Evolutionary conservation across 2,888 invertebrate genomes (phyloP).

Genomic region (Phania funesta): DNA sequence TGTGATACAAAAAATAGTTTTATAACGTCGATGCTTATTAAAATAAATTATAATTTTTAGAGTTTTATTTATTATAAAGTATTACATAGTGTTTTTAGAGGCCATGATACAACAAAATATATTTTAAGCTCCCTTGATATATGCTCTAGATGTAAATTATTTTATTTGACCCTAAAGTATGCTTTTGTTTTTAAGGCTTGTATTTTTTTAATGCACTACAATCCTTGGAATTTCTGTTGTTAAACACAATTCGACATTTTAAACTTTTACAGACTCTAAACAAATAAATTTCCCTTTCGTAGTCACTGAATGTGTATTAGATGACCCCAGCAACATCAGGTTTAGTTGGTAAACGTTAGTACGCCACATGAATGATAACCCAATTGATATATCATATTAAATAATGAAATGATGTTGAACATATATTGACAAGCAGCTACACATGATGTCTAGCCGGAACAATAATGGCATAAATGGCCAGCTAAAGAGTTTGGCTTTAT

Average conservation of each 20-base stretch:
- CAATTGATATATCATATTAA: conserved; percentile 23
- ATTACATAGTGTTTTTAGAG: too few species aligned
- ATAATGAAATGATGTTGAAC: conserved; percentile 56
- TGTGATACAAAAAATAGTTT: too few species aligned
- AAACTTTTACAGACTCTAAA: conserved; percentile 38
- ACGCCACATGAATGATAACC: neutral
- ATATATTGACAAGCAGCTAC: conserved; percentile 50
- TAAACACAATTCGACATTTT: conserved; percentile 9
- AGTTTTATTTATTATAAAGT: too few species aligned
- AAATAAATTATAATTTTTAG: too few species aligned
- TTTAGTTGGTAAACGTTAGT: conserved; percentile 1
- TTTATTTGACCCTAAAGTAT: conserved; percentile 27
- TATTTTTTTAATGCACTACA: neutral
- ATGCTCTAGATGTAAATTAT: conserved; percentile 24
- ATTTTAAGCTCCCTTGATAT: neutral
- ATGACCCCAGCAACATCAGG: conserved; percentile 32
- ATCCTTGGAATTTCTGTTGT: conserved; percentile 12
- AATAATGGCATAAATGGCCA: conserved; percentile 50
- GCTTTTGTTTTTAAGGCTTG: conserved; percentile 2
- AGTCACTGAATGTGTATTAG: neutral
- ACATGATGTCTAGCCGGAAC: conserved; percentile 54
- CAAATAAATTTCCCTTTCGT: conserved; percentile 54
- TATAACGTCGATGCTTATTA: too few species aligned
- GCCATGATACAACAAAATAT: too few species aligned
- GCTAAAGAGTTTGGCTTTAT: conserved; percentile 22